phyloP scores from a whole-genome alignment of 2,888 invertebrate species.

The Xestia rhomboidea region DNA sequence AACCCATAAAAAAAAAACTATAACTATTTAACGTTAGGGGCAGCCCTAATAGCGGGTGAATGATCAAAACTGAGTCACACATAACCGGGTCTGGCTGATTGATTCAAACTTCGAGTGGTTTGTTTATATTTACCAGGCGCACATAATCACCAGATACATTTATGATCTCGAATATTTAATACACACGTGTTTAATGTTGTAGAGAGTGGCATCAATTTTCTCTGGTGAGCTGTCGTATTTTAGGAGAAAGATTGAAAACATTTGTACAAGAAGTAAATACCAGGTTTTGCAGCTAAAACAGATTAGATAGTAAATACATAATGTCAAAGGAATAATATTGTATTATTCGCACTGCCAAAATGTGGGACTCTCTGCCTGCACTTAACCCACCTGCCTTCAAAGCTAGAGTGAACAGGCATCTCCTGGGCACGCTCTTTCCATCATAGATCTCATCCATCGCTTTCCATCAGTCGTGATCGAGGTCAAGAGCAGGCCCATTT shows the following conservation, averaged over 20 bases:
- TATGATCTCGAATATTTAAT: constrained; percentile 48
- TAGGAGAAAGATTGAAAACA: neutral
- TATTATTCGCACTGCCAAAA: too few species aligned
- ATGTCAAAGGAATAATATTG: neutral
- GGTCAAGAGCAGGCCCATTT: too few species aligned
- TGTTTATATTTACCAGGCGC: constrained; percentile 63
- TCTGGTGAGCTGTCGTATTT: neutral
- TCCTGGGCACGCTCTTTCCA: too few species aligned
- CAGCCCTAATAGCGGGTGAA: constrained; percentile 61
- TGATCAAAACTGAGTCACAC: constrained; percentile 57
- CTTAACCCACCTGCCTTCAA: too few species aligned
- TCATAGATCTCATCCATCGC: too few species aligned
- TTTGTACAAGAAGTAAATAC: neutral
- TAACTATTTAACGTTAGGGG: constrained; percentile 39
- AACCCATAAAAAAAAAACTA: constrained; percentile 23
- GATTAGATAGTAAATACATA: neutral
- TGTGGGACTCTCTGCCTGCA: too few species aligned
- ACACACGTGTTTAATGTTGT: constrained; percentile 15
- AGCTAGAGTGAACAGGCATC: too few species aligned
- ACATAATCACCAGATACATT: constrained; percentile 63
- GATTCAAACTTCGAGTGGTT: constrained; percentile 66
- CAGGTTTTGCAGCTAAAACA: neutral
- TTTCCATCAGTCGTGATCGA: too few species aligned
- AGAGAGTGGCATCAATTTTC: constrained; percentile 9
- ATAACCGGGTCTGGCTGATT: constrained; percentile 52